These are phyloP conservation scores for Crypturellus tataupa DNA, from an alignment of 2,797 vertebrate species.

Conservation along the genomic window DNA sequence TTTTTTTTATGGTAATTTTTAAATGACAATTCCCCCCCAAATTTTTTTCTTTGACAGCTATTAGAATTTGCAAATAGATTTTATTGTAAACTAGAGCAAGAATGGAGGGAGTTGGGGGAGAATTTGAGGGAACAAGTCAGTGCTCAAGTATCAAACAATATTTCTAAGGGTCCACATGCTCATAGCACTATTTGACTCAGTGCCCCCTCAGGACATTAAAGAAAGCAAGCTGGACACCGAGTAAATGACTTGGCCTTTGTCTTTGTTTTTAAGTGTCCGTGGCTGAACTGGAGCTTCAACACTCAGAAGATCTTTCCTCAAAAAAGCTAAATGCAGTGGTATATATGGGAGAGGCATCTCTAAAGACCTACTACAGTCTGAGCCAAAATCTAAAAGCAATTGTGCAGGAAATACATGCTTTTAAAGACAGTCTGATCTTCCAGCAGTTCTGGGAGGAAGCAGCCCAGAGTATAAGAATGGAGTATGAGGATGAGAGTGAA, in stretches of 20 bases:
- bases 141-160: neutral
- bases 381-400: conserved; percentile 74
- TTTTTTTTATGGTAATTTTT: neutral
- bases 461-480: conserved; percentile 38
- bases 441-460: conserved; percentile 84
- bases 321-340: conserved; percentile 78
- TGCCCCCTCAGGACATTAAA: neutral
- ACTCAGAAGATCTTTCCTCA: conserved; percentile 72
- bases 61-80: neutral
- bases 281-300: conserved; percentile 62
- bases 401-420: conserved; percentile 71
- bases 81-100: neutral
- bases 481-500: neutral
- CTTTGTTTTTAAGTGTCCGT: conserved; percentile 80
- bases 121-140: neutral
- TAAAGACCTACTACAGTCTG: conserved; percentile 83
- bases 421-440: conserved; percentile 86
- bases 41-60: neutral
- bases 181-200: neutral
- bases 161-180: neutral
- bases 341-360: conserved; percentile 41
- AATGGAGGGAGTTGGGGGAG: neutral
- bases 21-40: neutral
- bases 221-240: neutral
- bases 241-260: neutral